Percentiles rank a stretch among this genome's conserved stretches.
phyloP scores from a whole-genome alignment of 35 echinoderm and acorn worm species.

The Stichopus chloronotus region DNA sequence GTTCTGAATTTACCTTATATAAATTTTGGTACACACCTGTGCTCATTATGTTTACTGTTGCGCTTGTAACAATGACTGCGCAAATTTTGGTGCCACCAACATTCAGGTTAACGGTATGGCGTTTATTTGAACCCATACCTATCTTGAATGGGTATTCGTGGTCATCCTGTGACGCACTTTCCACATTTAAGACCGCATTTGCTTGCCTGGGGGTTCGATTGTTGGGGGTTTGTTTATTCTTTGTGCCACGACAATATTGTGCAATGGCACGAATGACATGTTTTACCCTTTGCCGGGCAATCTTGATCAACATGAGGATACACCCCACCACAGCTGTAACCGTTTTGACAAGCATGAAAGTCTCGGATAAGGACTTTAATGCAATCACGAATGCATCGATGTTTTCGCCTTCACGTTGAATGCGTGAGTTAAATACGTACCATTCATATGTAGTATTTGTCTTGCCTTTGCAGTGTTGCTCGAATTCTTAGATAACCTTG shows the following conservation, averaged over 20 bases:
- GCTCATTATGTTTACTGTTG: conserved; percentile 28
- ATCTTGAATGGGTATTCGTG: conserved; percentile 20
- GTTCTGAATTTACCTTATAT: conserved; percentile 13
- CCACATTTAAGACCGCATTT: neutral
- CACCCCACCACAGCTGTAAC: conserved; percentile 44
- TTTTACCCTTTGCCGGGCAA: conserved; percentile 52
- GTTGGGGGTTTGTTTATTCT: neutral
- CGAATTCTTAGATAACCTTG: conserved; percentile 60
- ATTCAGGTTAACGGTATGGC: conserved; percentile 18
- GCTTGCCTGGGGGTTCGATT: neutral
- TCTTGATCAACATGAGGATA: conserved; percentile 44
- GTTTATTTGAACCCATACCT: neutral
- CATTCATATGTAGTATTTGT: conserved; percentile 73
- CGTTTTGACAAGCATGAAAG: conserved; percentile 39
- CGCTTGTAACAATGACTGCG: conserved; percentile 13
- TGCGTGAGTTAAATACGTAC: conserved; percentile 70
- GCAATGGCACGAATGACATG: conserved; percentile 22
- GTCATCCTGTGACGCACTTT: neutral
- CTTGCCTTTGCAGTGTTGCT: conserved; percentile 55
- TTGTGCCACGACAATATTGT: conserved; percentile 10
- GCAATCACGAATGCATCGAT: conserved; percentile 62
- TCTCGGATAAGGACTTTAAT: conserved; percentile 49
- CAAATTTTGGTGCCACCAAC: neutral
- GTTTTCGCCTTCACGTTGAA: conserved; percentile 63
- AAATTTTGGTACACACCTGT: neutral